Evolutionary conservation across 1,140 invertebrate species (phyloP), one percentile per base, ranked within the genome.

Genomic region (Drosophila auraria): DNA sequence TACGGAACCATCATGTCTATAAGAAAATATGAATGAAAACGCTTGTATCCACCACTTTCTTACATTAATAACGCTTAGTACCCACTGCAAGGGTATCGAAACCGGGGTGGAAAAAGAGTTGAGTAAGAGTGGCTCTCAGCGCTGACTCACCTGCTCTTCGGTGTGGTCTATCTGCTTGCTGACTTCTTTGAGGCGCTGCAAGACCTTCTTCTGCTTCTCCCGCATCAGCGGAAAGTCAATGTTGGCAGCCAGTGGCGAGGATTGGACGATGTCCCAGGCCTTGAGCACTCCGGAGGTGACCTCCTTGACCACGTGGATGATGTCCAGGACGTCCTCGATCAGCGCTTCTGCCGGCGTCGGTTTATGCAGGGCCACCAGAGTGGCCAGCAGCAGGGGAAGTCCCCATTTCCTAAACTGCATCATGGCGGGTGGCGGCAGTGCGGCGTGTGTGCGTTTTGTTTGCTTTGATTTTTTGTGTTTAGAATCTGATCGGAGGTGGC

Each of bases 181-280:
- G 2, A 95, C 87, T 14, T 92, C 84, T 5, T 92, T 93, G 15
- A 96, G 93, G 2, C 92, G 82, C 53, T 92, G 89, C 54, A 95
- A 82, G 3, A 96, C 80, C 61, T 94, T 93, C 44, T 93, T 93
- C 63, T 96, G 95, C 75, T 94, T 94, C 58, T 93, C 91, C 30
- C 94, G 93, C 27, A 95, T 82, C 23, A 95, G 82, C 1, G 96
- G 95, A 58, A 95, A 92, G 17, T 95, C 94, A 2, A 95, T 93
- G 14, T 94, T 94, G 1, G 94, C 93, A 5, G 92, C 91, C 3
- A 94, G 90, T 12, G 95, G 94, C 11, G 94, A 93, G 8, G 93
- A 93, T 71, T 94, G 93, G 9, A 96, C 93, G 20, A 95, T 79
- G 45, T 96, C 94, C 95, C 95, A 96, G 3, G 95, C 94, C 62